phyloP scores from a whole-genome alignment of 2,797 vertebrate genomes.

The Spea hammondii region DNA sequence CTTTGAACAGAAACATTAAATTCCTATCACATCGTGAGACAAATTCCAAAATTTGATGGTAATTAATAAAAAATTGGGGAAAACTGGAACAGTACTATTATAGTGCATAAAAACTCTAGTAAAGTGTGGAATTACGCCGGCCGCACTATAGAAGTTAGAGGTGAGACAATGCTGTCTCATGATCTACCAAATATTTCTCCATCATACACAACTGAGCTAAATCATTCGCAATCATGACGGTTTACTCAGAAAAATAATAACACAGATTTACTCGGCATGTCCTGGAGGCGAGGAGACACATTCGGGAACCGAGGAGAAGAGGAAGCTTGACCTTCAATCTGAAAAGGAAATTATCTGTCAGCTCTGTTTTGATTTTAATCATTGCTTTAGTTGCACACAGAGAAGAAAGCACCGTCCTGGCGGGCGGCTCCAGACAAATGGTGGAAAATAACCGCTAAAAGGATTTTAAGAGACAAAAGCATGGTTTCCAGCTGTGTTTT shows the following conservation, averaged over 20 bases:
- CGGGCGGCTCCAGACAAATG: not conserved
- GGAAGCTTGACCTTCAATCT: slow-evolving; percentile 24
- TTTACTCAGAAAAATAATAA: slow-evolving; percentile 27
- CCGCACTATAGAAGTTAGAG: no score
- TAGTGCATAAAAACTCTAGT: no score
- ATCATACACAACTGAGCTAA: slow-evolving; percentile 1
- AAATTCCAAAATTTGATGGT: no score
- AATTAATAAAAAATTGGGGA: no score
- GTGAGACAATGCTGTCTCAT: not conserved
- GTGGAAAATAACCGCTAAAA: not conserved
- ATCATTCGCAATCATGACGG: slow-evolving; percentile 6
- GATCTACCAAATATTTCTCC: slow-evolving; percentile 4
- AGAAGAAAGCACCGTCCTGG: not conserved
- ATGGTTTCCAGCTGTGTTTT: not conserved
- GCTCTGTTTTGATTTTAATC: slow-evolving; percentile 30
- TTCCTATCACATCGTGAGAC: no score
- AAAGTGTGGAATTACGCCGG: no score
- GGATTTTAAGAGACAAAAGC: not conserved
- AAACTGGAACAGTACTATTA: no score
- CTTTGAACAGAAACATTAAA: no score
- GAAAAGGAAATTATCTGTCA: slow-evolving; percentile 31
- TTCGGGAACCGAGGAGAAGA: slow-evolving; percentile 10
- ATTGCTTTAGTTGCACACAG: slow-evolving; percentile 1
- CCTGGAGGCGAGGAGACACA: slow-evolving; percentile 4
- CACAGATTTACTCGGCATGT: slow-evolving; percentile 22